Evolutionary conservation across 2,888 invertebrate genomes (phyloP), one percentile per base, ranked within the genome.

Genomic region (Coleophora deauratella): DNA sequence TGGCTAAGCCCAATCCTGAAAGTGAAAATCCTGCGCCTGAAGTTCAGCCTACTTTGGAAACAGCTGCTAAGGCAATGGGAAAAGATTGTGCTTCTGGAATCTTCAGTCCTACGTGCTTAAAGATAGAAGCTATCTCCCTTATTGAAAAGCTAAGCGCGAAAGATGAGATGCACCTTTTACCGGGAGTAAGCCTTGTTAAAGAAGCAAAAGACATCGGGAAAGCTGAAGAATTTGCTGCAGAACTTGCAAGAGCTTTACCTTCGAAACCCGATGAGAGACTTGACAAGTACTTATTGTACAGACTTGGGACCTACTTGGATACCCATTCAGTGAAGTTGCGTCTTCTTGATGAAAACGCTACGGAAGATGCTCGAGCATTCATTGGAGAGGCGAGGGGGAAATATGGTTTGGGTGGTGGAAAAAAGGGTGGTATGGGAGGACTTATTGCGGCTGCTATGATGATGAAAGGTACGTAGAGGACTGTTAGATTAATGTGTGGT

Each of bases 191-290:
- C 52, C 87, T 95, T 14, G 89, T 93, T 32, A 90, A 91, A 47
- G 92, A 92, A 62, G 71, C 77, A 15, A 62, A 63, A 9, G 79
- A 76, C 39, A 85, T 80, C 44, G 88, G 86, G 11, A 89, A 90
- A 37, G 87, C 91, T 2, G 92, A 93, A 50, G 88, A 93, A 33
- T 91, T 93, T 49, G 90, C 92, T 0, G 88, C 79, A 54, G 93
- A 93, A 62, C 71, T 94, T 3, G 93, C 93, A 0, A 87, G 92
- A 45, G 90, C 91, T 35, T 90, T 92, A 59, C 93, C 93, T 0
- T 90, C 91, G 35, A 93, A 93, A 61, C 90, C 92, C 9, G 92
- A 92, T 56, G 91, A 91, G 38, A 87, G 93, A 28, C 70, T 95
- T 38, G 93, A 94, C 62, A 93, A 91, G 33, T 93, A 91, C 55